Conservation (phyloP, 2,888 invertebrate genomes). For the Apodemia mormo region DNA sequence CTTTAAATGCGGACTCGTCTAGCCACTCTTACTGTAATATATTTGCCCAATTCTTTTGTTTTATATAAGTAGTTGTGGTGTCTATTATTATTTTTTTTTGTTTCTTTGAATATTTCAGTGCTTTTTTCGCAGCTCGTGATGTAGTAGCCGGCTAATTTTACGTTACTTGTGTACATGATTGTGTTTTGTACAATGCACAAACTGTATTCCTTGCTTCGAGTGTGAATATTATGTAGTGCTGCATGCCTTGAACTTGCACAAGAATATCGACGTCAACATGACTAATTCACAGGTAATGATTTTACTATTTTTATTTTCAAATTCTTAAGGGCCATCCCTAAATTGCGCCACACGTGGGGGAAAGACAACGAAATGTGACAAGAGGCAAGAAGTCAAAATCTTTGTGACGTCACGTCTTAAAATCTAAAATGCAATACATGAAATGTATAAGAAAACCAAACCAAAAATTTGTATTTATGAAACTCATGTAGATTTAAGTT, state of each 20-base stretch:
- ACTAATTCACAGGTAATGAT: slow-evolving; percentile 83
- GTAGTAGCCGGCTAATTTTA: slow-evolving; percentile 66
- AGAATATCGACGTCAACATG: slow-evolving; percentile 72
- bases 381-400: no score
- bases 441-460: no score
- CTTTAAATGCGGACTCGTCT: slow-evolving; percentile 46
- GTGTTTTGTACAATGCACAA: slow-evolving; percentile 72
- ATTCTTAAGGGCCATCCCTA: no score
- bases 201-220: slow-evolving; percentile 62
- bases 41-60: slow-evolving; percentile 49
- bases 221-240: slow-evolving; percentile 74
- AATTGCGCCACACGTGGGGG: no score
- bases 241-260: slow-evolving; percentile 75
- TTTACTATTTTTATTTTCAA: slow-evolving; percentile 38
- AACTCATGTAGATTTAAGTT: no score
- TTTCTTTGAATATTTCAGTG: slow-evolving; percentile 74
- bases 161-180: slow-evolving; percentile 69
- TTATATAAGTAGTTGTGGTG: slow-evolving; percentile 47
- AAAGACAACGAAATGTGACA: no score
- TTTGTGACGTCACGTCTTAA: no score
- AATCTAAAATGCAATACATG: no score
- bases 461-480: no score
- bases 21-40: slow-evolving; percentile 41
- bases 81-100: slow-evolving; percentile 59
- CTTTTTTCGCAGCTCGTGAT: slow-evolving; percentile 68